These are phyloP conservation scores for Semnopithecus entellus DNA, from an alignment of 2,113 vertebrate species.

Conservation along the genomic window DNA sequence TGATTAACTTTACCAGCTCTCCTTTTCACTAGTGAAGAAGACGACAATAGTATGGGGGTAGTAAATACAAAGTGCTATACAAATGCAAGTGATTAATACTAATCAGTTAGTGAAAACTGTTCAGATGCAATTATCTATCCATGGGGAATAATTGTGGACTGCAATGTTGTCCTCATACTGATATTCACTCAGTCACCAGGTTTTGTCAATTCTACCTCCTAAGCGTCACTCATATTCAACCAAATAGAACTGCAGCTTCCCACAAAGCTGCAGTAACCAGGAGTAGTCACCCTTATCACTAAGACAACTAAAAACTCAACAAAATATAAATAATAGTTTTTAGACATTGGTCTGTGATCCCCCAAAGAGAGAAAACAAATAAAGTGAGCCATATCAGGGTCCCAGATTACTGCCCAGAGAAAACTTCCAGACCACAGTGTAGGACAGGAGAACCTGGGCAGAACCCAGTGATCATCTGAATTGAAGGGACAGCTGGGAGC, in stretches of 20 bases:
- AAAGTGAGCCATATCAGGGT: neutral
- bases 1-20: neutral
- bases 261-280: neutral
- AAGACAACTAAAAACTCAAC: neutral
- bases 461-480: neutral
- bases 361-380: neutral
- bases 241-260: neutral
- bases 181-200: neutral
- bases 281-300: neutral
- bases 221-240: neutral
- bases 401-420: neutral
- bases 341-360: neutral
- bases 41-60: neutral
- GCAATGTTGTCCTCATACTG: neutral
- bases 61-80: neutral
- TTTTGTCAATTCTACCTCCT: neutral
- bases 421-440: neutral
- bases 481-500: neutral
- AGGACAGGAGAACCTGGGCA: neutral
- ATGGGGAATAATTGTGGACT: neutral
- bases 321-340: neutral
- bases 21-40: neutral
- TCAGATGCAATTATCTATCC: neutral
- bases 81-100: neutral
- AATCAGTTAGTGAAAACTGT: neutral